Percentiles rank a stretch among this genome's conserved stretches.
phyloP scores from a whole-genome alignment of 2,888 invertebrate species.

The Zaprionus lineosus region DNA sequence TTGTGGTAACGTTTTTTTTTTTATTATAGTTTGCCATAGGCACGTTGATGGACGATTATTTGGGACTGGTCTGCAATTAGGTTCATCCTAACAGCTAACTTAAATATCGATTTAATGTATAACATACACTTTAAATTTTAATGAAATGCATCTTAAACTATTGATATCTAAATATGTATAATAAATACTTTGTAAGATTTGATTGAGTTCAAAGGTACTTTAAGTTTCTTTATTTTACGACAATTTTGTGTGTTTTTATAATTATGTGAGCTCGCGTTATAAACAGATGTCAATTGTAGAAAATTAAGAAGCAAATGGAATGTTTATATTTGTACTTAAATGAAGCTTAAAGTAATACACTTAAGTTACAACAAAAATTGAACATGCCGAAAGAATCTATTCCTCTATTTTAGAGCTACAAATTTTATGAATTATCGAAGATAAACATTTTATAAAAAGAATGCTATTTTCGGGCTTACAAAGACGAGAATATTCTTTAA shows the following conservation, averaged over 20 bases:
- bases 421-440: neutral
- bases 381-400: too few relatives aligned
- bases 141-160: conserved; percentile 73
- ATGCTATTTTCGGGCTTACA: conserved; percentile 15
- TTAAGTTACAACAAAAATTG: conserved; percentile 48
- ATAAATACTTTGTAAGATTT: conserved; percentile 77
- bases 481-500: conserved; percentile 31
- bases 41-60: conserved; percentile 98
- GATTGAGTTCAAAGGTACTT: conserved; percentile 74
- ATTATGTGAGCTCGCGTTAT: conserved; percentile 41
- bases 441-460: neutral
- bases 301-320: conserved; percentile 51
- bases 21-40: conserved; percentile 98
- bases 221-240: conserved; percentile 71
- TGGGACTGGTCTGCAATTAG: conserved; percentile 88
- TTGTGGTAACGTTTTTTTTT: conserved; percentile 19
- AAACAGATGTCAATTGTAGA: conserved; percentile 44
- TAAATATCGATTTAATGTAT: conserved; percentile 20
- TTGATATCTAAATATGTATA: conserved; percentile 63
- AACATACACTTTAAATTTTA: conserved; percentile 67
- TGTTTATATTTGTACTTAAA: conserved; percentile 33
- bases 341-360: conserved; percentile 42
- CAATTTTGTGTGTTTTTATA: conserved; percentile 41
- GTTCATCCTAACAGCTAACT: neutral
- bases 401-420: too few relatives aligned